phyloP scores from a whole-genome alignment of 2,888 invertebrate genomes.

The Argynnis bischoffii region DNA sequence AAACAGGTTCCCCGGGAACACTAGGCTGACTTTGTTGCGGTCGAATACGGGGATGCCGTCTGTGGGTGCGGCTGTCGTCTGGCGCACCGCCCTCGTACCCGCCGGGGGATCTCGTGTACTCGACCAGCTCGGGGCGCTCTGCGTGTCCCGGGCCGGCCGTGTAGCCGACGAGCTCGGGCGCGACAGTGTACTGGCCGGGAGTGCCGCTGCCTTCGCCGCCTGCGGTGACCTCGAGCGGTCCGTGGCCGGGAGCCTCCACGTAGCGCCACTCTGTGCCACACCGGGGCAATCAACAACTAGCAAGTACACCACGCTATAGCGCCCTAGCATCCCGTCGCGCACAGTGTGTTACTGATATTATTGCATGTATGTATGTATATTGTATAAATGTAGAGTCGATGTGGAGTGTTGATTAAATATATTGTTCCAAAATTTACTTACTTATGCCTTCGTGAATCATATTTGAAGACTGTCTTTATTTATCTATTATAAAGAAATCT shows the following conservation, averaged over 20 bases:
- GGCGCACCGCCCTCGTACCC: constrained; percentile 45
- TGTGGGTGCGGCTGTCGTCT: constrained; percentile 68
- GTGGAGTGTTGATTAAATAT: too few species aligned
- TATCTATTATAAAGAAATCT: not conserved
- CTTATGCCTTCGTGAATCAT: too few species aligned
- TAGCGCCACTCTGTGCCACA: constrained; percentile 62
- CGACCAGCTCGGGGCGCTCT: constrained; percentile 43
- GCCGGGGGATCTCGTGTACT: constrained; percentile 23
- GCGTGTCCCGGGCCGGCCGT: constrained; percentile 27
- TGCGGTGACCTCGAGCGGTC: not conserved
- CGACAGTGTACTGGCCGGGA: constrained; percentile 26
- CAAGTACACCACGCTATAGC: constrained; percentile 25
- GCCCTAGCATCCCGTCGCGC: constrained; percentile 35
- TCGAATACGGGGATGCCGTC: constrained; percentile 84
- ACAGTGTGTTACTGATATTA: constrained; percentile 31
- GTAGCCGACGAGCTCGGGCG: constrained; percentile 30
- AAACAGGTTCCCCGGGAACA: constrained; percentile 85
- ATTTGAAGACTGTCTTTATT: too few species aligned
- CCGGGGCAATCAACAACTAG: constrained; percentile 13
- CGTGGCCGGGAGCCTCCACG: constrained; percentile 45
- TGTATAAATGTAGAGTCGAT: not conserved
- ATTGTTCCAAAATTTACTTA: too few species aligned
- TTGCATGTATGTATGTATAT: constrained; percentile 26
- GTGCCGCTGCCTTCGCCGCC: too few species aligned
- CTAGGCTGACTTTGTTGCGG: constrained; percentile 85